phyloP scores from a whole-genome alignment of 2,113 vertebrate species.

The Cacatua alba region DNA sequence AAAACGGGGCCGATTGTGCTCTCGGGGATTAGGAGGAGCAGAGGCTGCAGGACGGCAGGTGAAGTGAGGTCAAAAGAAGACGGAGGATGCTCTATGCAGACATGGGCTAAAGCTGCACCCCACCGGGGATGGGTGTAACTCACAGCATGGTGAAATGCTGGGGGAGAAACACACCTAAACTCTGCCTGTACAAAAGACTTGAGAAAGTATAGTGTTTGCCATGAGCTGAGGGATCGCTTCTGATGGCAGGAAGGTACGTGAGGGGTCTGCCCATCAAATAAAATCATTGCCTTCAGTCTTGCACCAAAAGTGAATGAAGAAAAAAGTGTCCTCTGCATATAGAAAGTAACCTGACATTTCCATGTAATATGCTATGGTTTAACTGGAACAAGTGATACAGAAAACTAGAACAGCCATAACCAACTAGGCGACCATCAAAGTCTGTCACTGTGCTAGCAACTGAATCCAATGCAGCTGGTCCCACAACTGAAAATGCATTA shows the following conservation, averaged over 20 bases:
- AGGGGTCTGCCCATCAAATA: not conserved
- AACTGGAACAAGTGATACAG: not conserved
- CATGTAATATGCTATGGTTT: not conserved
- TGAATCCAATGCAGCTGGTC: not conserved
- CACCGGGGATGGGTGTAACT: fast-evolving
- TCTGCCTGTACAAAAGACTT: not conserved
- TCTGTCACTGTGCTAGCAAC: not conserved
- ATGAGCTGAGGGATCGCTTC: not conserved
- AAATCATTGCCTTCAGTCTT: not conserved
- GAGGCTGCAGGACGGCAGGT: not conserved
- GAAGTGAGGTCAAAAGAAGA: not conserved
- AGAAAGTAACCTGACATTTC: not conserved
- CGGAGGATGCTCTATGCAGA: too few species aligned
- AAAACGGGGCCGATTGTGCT: too few species aligned
- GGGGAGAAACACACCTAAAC: too few species aligned
- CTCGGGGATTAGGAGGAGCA: not conserved
- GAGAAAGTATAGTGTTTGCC: fast-evolving
- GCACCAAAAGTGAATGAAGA: not conserved
- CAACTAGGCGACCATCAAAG: not conserved
- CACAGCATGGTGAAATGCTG: not conserved
- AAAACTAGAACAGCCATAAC: not conserved
- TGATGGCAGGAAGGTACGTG: not conserved
- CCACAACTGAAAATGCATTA: not conserved
- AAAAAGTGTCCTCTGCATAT: not conserved
- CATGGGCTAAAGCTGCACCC: not conserved